A percentile compares a stretch with the other conserved stretches of the same genome.
These are phyloP conservation scores for Marcusenius ussheri DNA, from an alignment of 2,113 vertebrate genomes.

Conservation along the genomic window DNA sequence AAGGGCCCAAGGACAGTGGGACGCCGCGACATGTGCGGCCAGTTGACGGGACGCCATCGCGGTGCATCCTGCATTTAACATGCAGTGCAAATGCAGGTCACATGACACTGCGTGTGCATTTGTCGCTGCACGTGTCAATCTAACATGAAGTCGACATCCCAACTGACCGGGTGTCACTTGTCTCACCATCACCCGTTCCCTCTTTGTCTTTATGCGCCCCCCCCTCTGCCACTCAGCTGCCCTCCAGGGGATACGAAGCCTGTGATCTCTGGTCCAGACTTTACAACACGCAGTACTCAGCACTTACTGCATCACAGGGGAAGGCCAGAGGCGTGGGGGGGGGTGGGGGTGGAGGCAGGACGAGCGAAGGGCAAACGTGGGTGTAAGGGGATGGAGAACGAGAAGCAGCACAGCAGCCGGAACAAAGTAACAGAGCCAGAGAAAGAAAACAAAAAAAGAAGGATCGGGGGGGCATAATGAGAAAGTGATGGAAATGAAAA, in stretches of 20 bases:
- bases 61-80: not conserved
- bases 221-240: not conserved
- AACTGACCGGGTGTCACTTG: constrained; percentile 46
- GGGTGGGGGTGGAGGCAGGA: not conserved
- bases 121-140: not conserved
- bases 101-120: not conserved
- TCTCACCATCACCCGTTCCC: not conserved
- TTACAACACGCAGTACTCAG: not conserved
- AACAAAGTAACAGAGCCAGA: constrained; percentile 21
- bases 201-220: not conserved
- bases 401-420: constrained; percentile 31
- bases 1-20: not conserved
- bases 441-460: not conserved
- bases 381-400: constrained; percentile 1
- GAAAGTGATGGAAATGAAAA: not conserved
- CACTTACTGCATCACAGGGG: not conserved
- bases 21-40: not conserved
- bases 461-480: not conserved
- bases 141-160: constrained; percentile 38
- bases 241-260: not conserved
- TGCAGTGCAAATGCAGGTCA: not conserved
- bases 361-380: not conserved
- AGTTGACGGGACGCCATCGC: not conserved
- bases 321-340: not conserved
- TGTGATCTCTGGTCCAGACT: constrained; percentile 18